Evolutionary conservation across 2,113 vertebrate genomes (phyloP), one percentile per base, ranked within the genome.

Genomic region (Oryzias melastigma): DNA sequence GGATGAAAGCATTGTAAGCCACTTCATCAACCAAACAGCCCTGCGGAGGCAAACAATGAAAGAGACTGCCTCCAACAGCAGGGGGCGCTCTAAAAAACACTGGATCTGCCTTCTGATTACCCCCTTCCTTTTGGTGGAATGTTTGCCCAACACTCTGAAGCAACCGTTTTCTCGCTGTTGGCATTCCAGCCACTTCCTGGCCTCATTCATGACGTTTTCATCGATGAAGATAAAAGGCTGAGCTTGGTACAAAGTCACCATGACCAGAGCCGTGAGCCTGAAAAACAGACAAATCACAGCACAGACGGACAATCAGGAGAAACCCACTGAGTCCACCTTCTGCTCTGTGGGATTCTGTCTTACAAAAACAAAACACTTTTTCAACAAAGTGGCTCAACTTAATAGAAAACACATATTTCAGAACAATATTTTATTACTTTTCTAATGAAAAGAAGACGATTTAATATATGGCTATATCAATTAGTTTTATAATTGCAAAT

Each of bases 221-320:
- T 93, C 73, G 5, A 93, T 83, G 67, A 77, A 92, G 53, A 94
- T 69, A 35, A 90, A 81, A 8, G 73, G 65, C 46, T 74, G 75
- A 5, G 90, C 91, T 73, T 88, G 89, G 18, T 82, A 81, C 25
- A 94, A 93, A 7, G 85, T 85, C 63, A 85, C 84, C 76, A 91
- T 54, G 14, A 94, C 92, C 81, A 94, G 94, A 16, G 93, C 91
- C 7, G 93, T 95, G 76, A 95, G 82, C 92, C 94, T 95, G 79
- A 46, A 27, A 22, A 71, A 60, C 2, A 50, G 42, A n/a, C 62
- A 14, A 3, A 22, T 43, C 13, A 60, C 6, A 14, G 6, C n/a
- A 6, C 51, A 27, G n/a, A 35, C 1, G 42, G 42, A 22, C 25
- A 3, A 3, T 3, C 5, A 42, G 5, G 1, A 4, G 7, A 49